Percentiles rank a stretch among this genome's conserved stretches.
Evolutionary conservation across 2,113 vertebrate genomes (phyloP).

Genomic region (Athene noctua): DNA sequence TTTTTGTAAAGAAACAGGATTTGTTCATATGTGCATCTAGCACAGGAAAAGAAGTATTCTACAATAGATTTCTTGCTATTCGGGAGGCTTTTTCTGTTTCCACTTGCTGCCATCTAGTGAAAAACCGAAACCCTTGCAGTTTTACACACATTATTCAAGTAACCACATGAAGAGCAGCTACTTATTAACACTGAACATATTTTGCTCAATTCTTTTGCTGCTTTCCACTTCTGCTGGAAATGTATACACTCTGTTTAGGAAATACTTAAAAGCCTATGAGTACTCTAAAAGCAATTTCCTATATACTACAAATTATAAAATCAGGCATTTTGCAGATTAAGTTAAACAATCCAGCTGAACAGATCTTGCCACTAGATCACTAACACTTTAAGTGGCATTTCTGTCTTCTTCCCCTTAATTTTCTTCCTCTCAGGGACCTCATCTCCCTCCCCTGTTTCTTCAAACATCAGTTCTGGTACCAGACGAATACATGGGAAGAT

Average conservation of each 20-base stretch:
- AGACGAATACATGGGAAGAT: background rate
- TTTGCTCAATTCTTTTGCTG: background rate
- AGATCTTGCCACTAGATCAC: background rate
- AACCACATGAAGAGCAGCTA: background rate
- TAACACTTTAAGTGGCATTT: background rate
- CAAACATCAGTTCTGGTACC: background rate
- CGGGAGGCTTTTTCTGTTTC: background rate
- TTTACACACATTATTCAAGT: background rate
- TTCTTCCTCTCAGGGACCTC: background rate
- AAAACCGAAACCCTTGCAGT: background rate
- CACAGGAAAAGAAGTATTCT: background rate
- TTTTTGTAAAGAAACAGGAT: background rate
- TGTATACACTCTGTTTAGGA: background rate
- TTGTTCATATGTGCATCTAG: background rate
- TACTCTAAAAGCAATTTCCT: background rate
- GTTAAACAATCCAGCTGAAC: background rate
- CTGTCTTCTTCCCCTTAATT: background rate
- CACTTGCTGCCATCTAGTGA: constrained; percentile 53
- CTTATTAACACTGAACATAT: background rate
- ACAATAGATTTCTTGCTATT: background rate
- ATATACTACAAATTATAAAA: background rate
- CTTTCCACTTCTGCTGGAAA: background rate
- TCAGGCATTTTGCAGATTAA: background rate
- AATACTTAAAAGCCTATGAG: background rate
- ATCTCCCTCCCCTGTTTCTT: background rate